A percentile compares a stretch with the other conserved stretches of the same genome.
phyloP scores from a whole-genome alignment of 2,797 vertebrate species.

The Coregonus suidteri region DNA sequence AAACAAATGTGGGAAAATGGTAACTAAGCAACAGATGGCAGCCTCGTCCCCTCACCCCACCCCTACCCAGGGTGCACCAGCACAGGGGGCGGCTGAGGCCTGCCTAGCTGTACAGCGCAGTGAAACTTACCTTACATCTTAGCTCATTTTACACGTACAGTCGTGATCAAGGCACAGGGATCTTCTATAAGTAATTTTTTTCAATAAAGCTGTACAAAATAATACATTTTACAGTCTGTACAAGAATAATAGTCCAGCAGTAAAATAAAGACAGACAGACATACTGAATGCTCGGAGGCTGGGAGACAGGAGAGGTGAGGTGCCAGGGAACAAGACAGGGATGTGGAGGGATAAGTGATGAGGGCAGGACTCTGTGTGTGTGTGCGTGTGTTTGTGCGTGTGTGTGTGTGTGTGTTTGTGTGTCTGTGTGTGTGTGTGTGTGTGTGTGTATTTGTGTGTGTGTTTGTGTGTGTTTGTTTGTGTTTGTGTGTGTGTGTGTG shows the following conservation, averaged over 20 bases:
- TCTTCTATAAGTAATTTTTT: constrained; percentile 82
- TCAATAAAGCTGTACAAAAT: constrained; percentile 91
- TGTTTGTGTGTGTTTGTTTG: too few species aligned
- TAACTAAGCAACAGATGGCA: constrained; percentile 85
- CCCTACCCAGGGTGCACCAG: constrained; percentile 46
- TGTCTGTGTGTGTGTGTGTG: too few species aligned
- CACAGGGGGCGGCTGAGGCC: constrained; percentile 76
- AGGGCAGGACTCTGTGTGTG: background rate
- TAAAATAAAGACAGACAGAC: constrained; percentile 73
- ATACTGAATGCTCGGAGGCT: constrained; percentile 61
- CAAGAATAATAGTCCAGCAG: constrained; percentile 87
- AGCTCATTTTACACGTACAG: constrained; percentile 84
- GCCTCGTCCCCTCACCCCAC: constrained; percentile 64
- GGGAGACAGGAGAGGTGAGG: constrained; percentile 58
- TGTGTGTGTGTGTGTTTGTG: too few species aligned
- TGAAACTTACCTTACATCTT: constrained; percentile 84
- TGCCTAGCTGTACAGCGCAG: constrained; percentile 84
- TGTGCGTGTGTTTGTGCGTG: background rate
- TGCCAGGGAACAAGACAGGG: constrained; percentile 37
- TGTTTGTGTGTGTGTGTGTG: too few species aligned
- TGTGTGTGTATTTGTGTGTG: too few species aligned
- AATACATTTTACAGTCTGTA: constrained; percentile 90
- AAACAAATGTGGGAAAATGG: constrained; percentile 62
- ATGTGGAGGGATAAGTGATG: background rate
- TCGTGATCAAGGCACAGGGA: constrained; percentile 89